Conservation (phyloP, 1,140 invertebrate species). For the Ectropis grisescens region DNA sequence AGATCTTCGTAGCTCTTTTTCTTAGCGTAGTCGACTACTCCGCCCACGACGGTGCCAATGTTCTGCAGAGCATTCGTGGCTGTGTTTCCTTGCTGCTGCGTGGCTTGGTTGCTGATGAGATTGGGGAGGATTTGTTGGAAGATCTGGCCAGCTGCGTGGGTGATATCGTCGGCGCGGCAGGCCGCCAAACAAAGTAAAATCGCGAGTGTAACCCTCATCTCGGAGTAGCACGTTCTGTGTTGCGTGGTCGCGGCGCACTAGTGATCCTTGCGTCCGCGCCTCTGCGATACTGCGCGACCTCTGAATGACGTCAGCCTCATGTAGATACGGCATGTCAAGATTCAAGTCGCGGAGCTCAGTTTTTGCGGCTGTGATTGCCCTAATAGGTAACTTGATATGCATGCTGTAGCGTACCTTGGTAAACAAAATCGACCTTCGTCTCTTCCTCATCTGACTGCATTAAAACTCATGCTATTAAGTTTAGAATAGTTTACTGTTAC, state of each 20-base stretch:
- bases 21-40: conserved; percentile 57
- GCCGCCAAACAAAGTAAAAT: conserved; percentile 28
- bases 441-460: not conserved
- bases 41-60: conserved; percentile 57
- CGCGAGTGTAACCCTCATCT: conserved; percentile 36
- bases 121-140: conserved; percentile 57
- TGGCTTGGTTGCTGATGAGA: conserved; percentile 35
- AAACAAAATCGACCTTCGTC: conserved; percentile 38
- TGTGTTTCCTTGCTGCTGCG: conserved; percentile 41
- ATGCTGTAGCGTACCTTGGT: conserved; percentile 17
- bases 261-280: conserved; percentile 38
- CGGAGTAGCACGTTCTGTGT: conserved; percentile 32
- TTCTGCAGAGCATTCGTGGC: conserved; percentile 43
- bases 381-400: conserved; percentile 31
- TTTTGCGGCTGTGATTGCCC: conserved; percentile 36
- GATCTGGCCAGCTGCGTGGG: conserved; percentile 53
- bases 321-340: conserved; percentile 42
- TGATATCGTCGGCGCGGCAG: conserved; percentile 40
- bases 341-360: conserved; percentile 46
- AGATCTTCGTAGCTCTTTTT: conserved; percentile 61
- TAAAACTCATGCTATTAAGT: too few species aligned
- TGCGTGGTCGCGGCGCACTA: conserved; percentile 49
- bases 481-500: too few species aligned
- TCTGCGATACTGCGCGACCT: conserved; percentile 48
- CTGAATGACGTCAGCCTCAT: conserved; percentile 46